Base-by-base conservation (phyloP, 2,797 vertebrate genomes). In the Centroberyx gerrardi region DNA sequence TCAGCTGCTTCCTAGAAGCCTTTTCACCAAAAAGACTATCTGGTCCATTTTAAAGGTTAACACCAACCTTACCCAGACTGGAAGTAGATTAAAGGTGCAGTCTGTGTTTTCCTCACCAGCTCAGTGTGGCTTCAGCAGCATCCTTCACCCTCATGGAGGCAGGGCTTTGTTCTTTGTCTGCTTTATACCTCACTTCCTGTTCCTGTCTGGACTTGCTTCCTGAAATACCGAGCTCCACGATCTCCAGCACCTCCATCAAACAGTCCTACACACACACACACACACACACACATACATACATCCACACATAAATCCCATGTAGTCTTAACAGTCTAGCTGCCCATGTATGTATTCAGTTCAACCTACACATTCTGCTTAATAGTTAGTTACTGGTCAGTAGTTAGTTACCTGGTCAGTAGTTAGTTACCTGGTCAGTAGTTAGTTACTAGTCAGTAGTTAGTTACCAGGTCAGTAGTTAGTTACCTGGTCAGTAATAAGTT, bases 111-210 rank as follows among this genome's bases (percentile, higher is more conserved):
- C 60, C 95, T 95, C 85, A 99, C 97, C 97, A 99, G 0, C 96
- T 97, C 40, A 99, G 84, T 0, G 97, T 97, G 74, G 96, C 97
- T 93, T 99, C 97, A 2, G 97, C 97, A 12, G 97, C 97, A 70
- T 99, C 97, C 88, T 98, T 98, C 81, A 98, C 97, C 82, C 97
- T 95, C 95, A 97, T 96, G 28, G 97, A 99, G 0, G 96, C 97
- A 0, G 97, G 97, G 84, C 96, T 98, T 88, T 96, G 96, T 46
- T 97, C 97, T 74, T 98, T 99, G 68, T 97, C 94, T 18, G 96
- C 97, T 93, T 98, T 98, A 86, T 94, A 95, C 22, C 94, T 95
- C 81, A 97, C 93, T 70, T 97, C 96, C 89, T 97, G 94, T 46
- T 97, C 97, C 18, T 94, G 95, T 91, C 94, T 96, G 55, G 97